A percentile compares a stretch with the other conserved stretches of the same genome.
phyloP scores from a whole-genome alignment of 2,888 invertebrate genomes.

The Caenorhabditis virilis region DNA sequence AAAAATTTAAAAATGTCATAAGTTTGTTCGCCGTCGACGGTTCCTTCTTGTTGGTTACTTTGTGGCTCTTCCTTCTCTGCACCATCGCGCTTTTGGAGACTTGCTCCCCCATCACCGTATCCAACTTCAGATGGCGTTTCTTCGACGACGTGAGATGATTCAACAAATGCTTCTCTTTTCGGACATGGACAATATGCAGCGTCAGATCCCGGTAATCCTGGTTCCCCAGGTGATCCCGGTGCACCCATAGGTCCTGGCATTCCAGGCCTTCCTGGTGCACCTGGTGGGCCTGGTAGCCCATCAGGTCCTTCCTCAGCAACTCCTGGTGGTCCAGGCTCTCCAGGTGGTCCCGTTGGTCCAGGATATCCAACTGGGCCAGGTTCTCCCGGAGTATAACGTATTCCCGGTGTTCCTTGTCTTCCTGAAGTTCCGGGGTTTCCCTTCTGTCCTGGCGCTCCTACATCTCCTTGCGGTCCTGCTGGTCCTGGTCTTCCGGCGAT shows the following conservation, averaged over 20 bases:
- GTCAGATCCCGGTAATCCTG: slow-evolving; percentile 43
- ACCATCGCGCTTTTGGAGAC: slow-evolving; percentile 8
- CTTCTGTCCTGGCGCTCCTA: slow-evolving; percentile 25
- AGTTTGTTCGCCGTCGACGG: slow-evolving; percentile 13
- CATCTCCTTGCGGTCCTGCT: slow-evolving; percentile 38
- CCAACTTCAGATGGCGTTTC: slow-evolving; percentile 22
- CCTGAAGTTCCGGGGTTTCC: slow-evolving; percentile 32
- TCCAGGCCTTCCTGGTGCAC: slow-evolving; percentile 49
- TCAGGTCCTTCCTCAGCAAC: slow-evolving; percentile 57
- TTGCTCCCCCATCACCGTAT: slow-evolving; percentile 29
- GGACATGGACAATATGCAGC: slow-evolving; percentile 52
- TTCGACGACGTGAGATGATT: slow-evolving; percentile 21
- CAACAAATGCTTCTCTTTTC: slow-evolving; percentile 33
- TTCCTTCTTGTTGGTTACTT: background rate
- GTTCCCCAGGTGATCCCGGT: slow-evolving; percentile 41
- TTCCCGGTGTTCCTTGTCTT: slow-evolving; percentile 37
- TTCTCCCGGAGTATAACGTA: slow-evolving; percentile 34
- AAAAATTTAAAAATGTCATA: slow-evolving; percentile 29
- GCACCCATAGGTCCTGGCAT: slow-evolving; percentile 49
- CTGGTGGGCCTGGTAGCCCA: slow-evolving; percentile 50
- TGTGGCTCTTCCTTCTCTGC: background rate
- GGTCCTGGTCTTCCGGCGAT: slow-evolving; percentile 39
- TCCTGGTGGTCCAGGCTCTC: slow-evolving; percentile 39
- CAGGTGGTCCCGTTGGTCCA: slow-evolving; percentile 41
- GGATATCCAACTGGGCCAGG: slow-evolving; percentile 41